Percentiles rank a stretch among this genome's conserved stretches.
phyloP scores from a whole-genome alignment of 2,797 vertebrate species.

The Dicrostonyx torquatus region DNA sequence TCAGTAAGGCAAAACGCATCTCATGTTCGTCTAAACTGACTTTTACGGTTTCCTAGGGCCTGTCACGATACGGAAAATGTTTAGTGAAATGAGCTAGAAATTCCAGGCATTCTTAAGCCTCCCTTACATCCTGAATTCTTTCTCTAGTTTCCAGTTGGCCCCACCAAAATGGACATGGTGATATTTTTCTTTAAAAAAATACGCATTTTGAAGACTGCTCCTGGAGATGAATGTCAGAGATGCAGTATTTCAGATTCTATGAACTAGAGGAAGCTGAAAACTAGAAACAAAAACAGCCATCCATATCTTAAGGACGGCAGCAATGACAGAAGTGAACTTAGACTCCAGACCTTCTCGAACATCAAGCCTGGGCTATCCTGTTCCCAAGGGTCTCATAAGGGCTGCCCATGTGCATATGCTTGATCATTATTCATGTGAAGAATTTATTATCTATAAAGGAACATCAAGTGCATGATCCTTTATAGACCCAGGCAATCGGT shows the following conservation, averaged over 20 bases:
- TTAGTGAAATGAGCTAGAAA: constrained; percentile 85
- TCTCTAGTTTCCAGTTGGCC: constrained; percentile 65
- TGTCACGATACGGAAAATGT: constrained; percentile 72
- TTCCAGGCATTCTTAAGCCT: constrained; percentile 85
- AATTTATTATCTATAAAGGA: not conserved
- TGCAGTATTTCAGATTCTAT: constrained; percentile 23
- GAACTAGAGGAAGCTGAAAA: constrained; percentile 47
- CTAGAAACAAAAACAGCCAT: not conserved
- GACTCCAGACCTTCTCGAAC: not conserved
- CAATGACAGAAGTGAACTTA: not conserved
- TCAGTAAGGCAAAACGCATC: constrained; percentile 40
- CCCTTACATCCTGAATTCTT: constrained; percentile 77
- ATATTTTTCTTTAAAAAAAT: not conserved
- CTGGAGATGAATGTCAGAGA: constrained; percentile 26
- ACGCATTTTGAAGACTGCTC: not conserved
- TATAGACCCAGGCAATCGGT: not conserved
- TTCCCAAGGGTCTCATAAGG: not conserved
- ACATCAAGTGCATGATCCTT: not conserved
- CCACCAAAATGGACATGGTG: constrained; percentile 57
- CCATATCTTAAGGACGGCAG: not conserved
- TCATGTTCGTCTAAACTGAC: constrained; percentile 52
- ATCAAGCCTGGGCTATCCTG: not conserved
- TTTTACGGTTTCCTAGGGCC: constrained; percentile 76
- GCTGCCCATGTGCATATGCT: not conserved
- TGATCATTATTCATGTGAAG: not conserved